Conservation (phyloP, 2,888 invertebrate species). For the Stenichneumon culpator region DNA sequence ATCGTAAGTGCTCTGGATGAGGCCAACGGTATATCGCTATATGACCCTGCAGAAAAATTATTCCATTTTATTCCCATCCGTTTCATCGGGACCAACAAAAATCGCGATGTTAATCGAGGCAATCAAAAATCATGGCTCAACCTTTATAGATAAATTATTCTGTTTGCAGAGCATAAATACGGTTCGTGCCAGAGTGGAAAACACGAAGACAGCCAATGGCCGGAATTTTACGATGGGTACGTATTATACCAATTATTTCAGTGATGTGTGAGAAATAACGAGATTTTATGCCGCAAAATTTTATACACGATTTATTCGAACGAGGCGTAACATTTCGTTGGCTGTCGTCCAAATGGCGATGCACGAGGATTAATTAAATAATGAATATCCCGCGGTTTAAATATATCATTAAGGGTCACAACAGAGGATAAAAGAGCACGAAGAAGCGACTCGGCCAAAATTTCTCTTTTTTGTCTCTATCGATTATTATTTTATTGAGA, state of each 20-base stretch:
- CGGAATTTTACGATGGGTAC: constrained; percentile 7
- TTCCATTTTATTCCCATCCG: constrained; percentile 38
- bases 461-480: not conserved
- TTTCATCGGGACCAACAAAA: not conserved
- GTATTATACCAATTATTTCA: constrained; percentile 24
- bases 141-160: constrained; percentile 15
- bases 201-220: constrained; percentile 20
- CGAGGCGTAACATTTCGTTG: constrained; percentile 42
- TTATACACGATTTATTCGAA: constrained; percentile 48
- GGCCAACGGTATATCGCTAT: constrained; percentile 90
- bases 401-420: constrained; percentile 20
- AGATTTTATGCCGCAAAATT: constrained; percentile 48
- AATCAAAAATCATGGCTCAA: not conserved
- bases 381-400: constrained; percentile 36
- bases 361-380: constrained; percentile 46
- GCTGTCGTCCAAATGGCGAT: constrained; percentile 52
- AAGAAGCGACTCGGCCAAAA: not conserved
- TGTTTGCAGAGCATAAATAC: constrained; percentile 5
- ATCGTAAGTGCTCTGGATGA: constrained; percentile 86
- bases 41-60: constrained; percentile 84
- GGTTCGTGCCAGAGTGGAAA: not conserved
- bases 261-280: constrained; percentile 19
- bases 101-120: not conserved
- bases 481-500: not conserved
- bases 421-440: not conserved